These are phyloP conservation scores for Dicaeum eximium DNA, from an alignment of 2,113 vertebrate genomes.

Conservation along the genomic window DNA sequence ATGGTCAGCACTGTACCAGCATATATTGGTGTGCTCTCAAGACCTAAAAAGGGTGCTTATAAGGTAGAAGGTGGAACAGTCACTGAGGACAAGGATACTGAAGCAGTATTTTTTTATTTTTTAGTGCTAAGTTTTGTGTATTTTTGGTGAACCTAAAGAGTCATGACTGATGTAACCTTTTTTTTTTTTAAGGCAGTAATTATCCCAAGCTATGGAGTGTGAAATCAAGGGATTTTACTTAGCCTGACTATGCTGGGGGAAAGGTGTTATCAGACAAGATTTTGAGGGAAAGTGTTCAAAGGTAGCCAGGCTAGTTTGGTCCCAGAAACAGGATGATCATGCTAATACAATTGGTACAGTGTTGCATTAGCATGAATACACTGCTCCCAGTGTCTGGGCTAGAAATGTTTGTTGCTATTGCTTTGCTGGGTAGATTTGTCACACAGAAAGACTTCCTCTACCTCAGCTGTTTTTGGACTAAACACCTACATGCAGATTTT, in stretches of 20 bases:
- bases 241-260: background rate
- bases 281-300: background rate
- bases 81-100: background rate
- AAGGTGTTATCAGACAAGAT: background rate
- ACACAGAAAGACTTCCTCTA: background rate
- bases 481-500: background rate
- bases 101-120: background rate
- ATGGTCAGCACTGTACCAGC: background rate
- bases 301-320: background rate
- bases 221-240: background rate
- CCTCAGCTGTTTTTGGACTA: background rate
- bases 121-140: background rate
- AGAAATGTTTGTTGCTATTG: background rate
- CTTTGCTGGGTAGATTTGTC: background rate
- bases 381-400: background rate
- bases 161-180: fast-evolving
- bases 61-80: background rate
- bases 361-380: fast-evolving
- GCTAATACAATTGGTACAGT: background rate
- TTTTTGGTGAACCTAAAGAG: background rate
- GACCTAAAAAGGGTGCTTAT: background rate
- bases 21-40: background rate
- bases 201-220: background rate
- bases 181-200: background rate
- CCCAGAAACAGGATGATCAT: background rate